Conservation (phyloP, 30 jellyfish, hydroid and myxozoan genomes). For the Turritopsis dohrnii region DNA sequence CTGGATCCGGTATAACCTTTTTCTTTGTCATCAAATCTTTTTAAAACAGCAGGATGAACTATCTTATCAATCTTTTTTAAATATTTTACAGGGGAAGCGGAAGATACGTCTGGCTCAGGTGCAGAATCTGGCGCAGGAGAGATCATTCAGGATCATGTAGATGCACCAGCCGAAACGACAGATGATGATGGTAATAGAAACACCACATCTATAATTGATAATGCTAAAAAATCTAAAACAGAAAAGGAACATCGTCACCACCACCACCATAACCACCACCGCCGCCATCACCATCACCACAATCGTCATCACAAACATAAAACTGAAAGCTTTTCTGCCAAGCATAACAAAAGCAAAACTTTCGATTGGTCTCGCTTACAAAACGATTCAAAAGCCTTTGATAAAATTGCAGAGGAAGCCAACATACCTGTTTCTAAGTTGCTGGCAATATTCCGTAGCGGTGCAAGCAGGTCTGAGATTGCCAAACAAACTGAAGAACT, state of each 20-base stretch:
- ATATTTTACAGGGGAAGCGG: conserved; percentile 19
- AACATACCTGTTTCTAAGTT: conserved; percentile 25
- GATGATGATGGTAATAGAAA: not conserved
- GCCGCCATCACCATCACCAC: conserved; percentile 45
- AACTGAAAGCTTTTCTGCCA: not conserved
- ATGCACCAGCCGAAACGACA: not conserved
- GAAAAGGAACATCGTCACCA: not conserved
- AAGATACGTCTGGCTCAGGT: conserved; percentile 23
- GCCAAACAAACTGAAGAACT: conserved; percentile 22
- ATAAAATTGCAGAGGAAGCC: conserved; percentile 19
- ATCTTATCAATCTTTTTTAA: not conserved
- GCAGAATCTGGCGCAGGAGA: conserved; percentile 21
- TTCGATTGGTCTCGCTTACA: conserved; percentile 14
- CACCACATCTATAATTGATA: not conserved
- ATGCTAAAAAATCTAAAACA: conserved; percentile 1
- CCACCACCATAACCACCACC: conserved; percentile 77
- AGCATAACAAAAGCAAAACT: not conserved
- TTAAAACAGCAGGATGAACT: not conserved
- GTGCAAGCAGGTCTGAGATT: conserved; percentile 35
- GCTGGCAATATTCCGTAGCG: conserved; percentile 17
- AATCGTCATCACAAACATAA: conserved; percentile 16
- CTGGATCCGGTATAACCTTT: conserved; percentile 2
- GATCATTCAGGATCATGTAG: not conserved
- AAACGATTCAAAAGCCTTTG: conserved; percentile 14
- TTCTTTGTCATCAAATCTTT: not conserved